These are phyloP conservation scores for Tipula vernalis DNA, from an alignment of 2,888 invertebrate species.

Conservation along the genomic window DNA sequence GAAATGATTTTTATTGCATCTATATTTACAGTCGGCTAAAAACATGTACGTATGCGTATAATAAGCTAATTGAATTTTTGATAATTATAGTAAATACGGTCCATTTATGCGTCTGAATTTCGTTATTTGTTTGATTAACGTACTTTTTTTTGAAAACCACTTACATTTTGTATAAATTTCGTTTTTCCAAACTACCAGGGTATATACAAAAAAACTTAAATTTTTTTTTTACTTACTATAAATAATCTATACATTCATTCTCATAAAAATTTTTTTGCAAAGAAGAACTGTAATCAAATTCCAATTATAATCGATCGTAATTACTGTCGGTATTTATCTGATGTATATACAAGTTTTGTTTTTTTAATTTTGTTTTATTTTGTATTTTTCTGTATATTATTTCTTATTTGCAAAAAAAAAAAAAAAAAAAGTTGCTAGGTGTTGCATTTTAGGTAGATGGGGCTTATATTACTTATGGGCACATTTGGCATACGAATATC, in stretches of 20 bases:
- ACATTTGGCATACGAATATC: no score
- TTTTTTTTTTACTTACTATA: background rate
- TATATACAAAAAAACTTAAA: background rate
- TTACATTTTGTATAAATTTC: background rate
- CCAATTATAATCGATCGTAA: slow-evolving; percentile 4
- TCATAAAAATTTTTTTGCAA: background rate
- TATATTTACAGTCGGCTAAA: background rate
- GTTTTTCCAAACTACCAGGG: background rate
- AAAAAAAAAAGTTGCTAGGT: background rate
- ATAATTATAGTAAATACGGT: background rate
- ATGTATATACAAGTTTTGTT: background rate
- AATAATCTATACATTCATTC: background rate
- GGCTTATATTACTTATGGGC: background rate
- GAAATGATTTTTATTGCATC: background rate
- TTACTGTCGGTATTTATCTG: background rate
- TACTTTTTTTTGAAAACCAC: background rate
- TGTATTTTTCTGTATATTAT: background rate
- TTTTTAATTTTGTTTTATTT: background rate
- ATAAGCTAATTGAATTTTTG: background rate
- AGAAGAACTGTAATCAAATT: background rate
- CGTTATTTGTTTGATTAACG: background rate
- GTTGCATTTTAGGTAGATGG: background rate
- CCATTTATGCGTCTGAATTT: background rate
- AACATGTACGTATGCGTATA: background rate
- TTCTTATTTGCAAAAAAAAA: background rate